Evolutionary conservation across 2,113 vertebrate genomes (phyloP).

Genomic region (Hippoglossus stenolepis): DNA sequence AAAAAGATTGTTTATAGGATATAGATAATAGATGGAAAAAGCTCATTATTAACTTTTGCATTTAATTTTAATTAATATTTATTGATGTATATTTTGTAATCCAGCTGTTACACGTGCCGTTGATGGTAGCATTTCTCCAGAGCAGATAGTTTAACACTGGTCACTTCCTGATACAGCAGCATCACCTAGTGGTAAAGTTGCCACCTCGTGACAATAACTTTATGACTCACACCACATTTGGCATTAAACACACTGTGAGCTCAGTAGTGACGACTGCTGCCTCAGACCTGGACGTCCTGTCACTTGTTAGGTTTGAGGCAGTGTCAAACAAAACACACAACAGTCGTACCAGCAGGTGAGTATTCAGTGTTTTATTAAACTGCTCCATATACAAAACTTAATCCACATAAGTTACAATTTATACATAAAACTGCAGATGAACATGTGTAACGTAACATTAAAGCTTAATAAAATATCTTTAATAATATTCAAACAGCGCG

Average conservation of each 20-base stretch:
- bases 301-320: neutral
- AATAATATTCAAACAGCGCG: slow-evolving; percentile 51
- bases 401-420: slow-evolving; percentile 59
- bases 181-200: slow-evolving; percentile 49
- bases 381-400: slow-evolving; percentile 72
- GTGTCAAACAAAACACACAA: slow-evolving; percentile 5
- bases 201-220: too few species aligned
- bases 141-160: neutral
- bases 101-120: neutral
- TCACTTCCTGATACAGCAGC: slow-evolving; percentile 26
- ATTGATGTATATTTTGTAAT: neutral
- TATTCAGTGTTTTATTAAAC: slow-evolving; percentile 76
- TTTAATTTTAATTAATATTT: neutral
- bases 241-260: neutral
- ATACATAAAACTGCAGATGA: slow-evolving; percentile 58
- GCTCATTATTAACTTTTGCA: too few species aligned
- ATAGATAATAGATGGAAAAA: too few species aligned
- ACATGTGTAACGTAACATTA: slow-evolving; percentile 53
- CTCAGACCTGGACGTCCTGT: neutral
- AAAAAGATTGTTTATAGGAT: too few species aligned
- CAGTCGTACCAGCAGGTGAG: neutral
- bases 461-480: slow-evolving; percentile 69
- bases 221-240: neutral
- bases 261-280: neutral
- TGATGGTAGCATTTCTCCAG: neutral